phyloP scores from a whole-genome alignment of 53 echinoderm and acorn worm species.

The Astropecten irregularis region DNA sequence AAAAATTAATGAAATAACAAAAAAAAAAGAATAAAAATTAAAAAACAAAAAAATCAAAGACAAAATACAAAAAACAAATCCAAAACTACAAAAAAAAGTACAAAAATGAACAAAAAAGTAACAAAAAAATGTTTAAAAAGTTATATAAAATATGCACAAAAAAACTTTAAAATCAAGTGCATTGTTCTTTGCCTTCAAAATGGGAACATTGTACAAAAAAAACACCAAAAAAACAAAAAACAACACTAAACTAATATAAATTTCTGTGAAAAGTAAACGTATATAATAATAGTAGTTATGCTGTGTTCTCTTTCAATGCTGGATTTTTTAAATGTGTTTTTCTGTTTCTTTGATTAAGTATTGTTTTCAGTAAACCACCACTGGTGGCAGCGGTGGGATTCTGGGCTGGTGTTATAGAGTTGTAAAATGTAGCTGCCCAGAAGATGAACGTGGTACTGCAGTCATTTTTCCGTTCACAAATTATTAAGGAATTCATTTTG shows the following conservation, averaged over 20 bases:
- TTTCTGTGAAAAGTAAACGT: slow-evolving; percentile 37
- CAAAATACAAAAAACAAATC: slow-evolving; percentile 16
- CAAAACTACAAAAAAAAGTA: slow-evolving; percentile 11
- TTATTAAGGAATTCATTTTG: too few species aligned
- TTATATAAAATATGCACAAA: slow-evolving; percentile 31
- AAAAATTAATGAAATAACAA: slow-evolving; percentile 41
- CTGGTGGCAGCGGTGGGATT: too few species aligned
- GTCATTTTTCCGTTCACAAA: too few species aligned
- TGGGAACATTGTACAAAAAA: slow-evolving; percentile 54
- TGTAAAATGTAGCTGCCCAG: neutral
- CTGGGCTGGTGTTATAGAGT: neutral
- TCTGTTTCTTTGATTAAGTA: neutral
- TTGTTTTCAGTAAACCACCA: slow-evolving; percentile 7
- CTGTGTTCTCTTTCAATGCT: slow-evolving; percentile 1
- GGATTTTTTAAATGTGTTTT: neutral
- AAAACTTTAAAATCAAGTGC: slow-evolving; percentile 49
- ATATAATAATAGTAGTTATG: slow-evolving; percentile 21
- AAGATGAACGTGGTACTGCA: too few species aligned
- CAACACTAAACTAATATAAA: too few species aligned
- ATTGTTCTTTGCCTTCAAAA: slow-evolving; percentile 59
- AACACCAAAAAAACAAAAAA: too few species aligned
- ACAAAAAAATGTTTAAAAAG: neutral
- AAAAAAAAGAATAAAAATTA: slow-evolving; percentile 11
- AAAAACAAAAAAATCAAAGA: slow-evolving; percentile 7
- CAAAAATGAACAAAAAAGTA: slow-evolving; percentile 27